Conservation (phyloP, 2,888 invertebrate genomes). For the Drosophila aldrichi region DNA sequence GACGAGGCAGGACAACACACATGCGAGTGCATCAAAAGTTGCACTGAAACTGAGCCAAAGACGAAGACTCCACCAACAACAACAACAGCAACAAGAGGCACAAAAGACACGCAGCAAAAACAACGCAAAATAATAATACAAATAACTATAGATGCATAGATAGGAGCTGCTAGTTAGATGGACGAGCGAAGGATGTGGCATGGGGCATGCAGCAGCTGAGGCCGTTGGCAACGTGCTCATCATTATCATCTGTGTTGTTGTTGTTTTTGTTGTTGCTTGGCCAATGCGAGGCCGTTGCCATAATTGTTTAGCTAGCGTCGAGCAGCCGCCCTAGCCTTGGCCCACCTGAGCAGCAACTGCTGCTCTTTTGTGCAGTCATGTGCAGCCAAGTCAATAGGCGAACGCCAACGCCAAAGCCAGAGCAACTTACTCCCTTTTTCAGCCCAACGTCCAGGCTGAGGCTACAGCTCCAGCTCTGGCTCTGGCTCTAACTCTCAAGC, state of each 20-base stretch:
- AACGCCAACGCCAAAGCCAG: constrained; percentile 38
- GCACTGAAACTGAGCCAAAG: constrained; percentile 48
- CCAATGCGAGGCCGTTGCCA: constrained; percentile 68
- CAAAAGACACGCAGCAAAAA: constrained; percentile 46
- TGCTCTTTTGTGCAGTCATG: constrained; percentile 74
- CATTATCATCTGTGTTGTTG: constrained; percentile 36
- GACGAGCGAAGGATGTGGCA: constrained; percentile 67
- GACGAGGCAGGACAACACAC: constrained; percentile 27
- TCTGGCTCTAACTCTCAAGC: constrained; percentile 16
- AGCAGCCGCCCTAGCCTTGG: constrained; percentile 65
- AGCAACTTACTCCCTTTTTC: constrained; percentile 66
- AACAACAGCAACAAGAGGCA: constrained; percentile 8
- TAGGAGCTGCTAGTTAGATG: constrained; percentile 76
- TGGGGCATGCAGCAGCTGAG: constrained; percentile 14
- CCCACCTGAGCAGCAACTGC: constrained; percentile 68
- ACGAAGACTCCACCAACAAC: constrained; percentile 18
- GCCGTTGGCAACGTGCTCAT: constrained; percentile 59
- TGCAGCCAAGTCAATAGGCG: constrained; percentile 56
- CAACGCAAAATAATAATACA: constrained; percentile 79
- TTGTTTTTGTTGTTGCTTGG: constrained; percentile 36
- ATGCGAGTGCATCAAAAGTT: constrained; percentile 67
- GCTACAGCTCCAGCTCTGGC: constrained; percentile 23
- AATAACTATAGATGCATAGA: constrained; percentile 81
- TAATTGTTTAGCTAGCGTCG: constrained; percentile 75
- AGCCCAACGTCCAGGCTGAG: constrained; percentile 24